Evolutionary conservation across 2,888 invertebrate species (phyloP).

Genomic region (Taphrorychus bicolor): DNA sequence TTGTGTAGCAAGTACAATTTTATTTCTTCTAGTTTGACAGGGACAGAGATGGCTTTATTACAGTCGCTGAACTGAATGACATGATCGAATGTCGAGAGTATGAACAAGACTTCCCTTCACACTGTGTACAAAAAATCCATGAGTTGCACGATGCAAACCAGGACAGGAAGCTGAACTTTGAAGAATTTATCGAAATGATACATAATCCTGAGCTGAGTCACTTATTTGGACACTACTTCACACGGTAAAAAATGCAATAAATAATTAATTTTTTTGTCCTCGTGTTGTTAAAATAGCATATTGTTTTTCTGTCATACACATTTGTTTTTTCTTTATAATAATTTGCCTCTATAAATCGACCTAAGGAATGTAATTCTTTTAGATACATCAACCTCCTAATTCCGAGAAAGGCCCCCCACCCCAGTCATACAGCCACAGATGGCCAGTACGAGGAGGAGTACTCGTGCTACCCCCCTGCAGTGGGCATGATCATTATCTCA

Average conservation of each 20-base stretch:
- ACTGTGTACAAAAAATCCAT: constrained; percentile 71
- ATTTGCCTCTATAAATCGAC: too few species aligned
- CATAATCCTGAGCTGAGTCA: constrained; percentile 67
- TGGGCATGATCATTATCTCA: constrained; percentile 91
- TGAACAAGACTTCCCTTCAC: constrained; percentile 70
- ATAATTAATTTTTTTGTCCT: too few species aligned
- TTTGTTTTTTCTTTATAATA: too few species aligned
- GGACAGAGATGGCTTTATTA: constrained; percentile 75
- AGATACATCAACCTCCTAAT: constrained; percentile 48
- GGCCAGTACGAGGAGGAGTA: constrained; percentile 84
- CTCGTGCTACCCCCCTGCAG: constrained; percentile 88
- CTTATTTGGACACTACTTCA: constrained; percentile 71
- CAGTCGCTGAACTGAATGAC: constrained; percentile 69
- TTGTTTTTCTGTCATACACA: not conserved
- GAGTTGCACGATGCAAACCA: constrained; percentile 68
- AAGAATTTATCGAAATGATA: constrained; percentile 78
- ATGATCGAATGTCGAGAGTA: constrained; percentile 69
- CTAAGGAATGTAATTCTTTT: too few species aligned
- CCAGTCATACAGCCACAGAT: constrained; percentile 47
- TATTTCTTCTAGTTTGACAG: constrained; percentile 68
- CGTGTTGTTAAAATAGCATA: too few species aligned
- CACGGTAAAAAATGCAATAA: too few species aligned
- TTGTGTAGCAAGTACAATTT: too few species aligned
- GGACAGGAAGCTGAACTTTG: constrained; percentile 73
- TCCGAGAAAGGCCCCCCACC: constrained; percentile 42